phyloP scores from a whole-genome alignment of 2,888 invertebrate species.

The Allophyes oxyacanthae region DNA sequence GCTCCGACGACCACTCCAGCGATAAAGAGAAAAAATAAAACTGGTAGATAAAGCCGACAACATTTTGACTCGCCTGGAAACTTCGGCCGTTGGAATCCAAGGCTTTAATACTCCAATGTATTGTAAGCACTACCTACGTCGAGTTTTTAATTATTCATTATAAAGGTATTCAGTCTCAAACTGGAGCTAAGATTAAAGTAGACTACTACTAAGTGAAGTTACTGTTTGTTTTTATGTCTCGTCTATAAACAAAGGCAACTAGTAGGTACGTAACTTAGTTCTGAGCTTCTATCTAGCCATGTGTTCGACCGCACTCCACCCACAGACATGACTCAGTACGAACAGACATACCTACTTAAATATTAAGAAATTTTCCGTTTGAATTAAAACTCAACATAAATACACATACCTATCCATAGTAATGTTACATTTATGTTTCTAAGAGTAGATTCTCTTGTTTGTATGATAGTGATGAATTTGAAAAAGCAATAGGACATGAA shows the following conservation, averaged over 20 bases:
- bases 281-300: neutral
- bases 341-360: conserved; percentile 1
- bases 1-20: conserved; percentile 40
- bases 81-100: conserved; percentile 31
- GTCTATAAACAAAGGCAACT: conserved; percentile 17
- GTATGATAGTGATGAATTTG: no score
- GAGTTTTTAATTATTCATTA: neutral
- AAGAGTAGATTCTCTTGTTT: no score
- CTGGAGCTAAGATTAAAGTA: neutral
- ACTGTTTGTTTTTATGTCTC: neutral
- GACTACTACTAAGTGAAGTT: neutral
- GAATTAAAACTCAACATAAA: conserved; percentile 4
- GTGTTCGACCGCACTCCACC: conserved; percentile 14
- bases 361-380: conserved; percentile 11
- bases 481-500: no score
- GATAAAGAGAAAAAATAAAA: conserved; percentile 54
- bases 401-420: neutral
- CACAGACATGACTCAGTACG: conserved; percentile 25
- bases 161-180: neutral
- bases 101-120: conserved; percentile 31
- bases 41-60: conserved; percentile 51
- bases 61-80: conserved; percentile 52
- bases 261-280: no score
- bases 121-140: neutral
- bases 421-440: neutral